Percentiles rank a stretch among this genome's conserved stretches.
These are phyloP conservation scores for Drosophila algonquin DNA, from an alignment of 2,888 invertebrate species.

Conservation along the genomic window DNA sequence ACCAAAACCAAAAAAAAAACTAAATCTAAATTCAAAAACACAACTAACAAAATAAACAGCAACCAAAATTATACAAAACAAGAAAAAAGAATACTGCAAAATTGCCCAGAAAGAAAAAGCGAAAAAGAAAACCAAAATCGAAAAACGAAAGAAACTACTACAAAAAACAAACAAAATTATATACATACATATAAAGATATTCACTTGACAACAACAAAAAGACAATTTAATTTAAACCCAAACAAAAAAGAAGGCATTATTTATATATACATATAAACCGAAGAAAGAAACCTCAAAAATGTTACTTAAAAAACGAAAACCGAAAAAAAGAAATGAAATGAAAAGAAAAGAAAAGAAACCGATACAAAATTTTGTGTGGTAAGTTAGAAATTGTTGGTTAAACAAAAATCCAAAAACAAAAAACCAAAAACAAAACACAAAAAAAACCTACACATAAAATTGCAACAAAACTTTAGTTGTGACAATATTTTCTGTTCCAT, in stretches of 20 bases:
- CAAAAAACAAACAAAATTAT: constrained; percentile 53
- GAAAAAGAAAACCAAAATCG: constrained; percentile 37
- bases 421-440: constrained; percentile 41
- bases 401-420: constrained; percentile 50
- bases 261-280: constrained; percentile 68
- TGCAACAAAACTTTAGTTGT: constrained; percentile 40
- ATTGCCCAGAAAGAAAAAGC: constrained; percentile 68
- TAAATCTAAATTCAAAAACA: constrained; percentile 63
- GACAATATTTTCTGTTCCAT: constrained; percentile 56
- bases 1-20: constrained; percentile 45
- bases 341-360: constrained; percentile 69
- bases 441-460: constrained; percentile 40
- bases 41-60: constrained; percentile 52
- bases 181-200: constrained; percentile 60
- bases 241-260: constrained; percentile 60
- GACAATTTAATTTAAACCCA: constrained; percentile 50
- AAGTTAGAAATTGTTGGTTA: constrained; percentile 83
- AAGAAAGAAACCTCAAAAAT: constrained; percentile 66
- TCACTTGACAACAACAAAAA: constrained; percentile 66
- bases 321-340: constrained; percentile 48
- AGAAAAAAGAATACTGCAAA: constrained; percentile 58
- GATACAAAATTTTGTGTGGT: constrained; percentile 84
- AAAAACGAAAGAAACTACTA: constrained; percentile 25
- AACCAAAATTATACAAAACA: constrained; percentile 51
- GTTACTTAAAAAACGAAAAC: constrained; percentile 64